Evolutionary conservation across 2,797 vertebrate genomes (phyloP), one percentile per base, ranked within the genome.

Genomic region (Muscicapa striata): DNA sequence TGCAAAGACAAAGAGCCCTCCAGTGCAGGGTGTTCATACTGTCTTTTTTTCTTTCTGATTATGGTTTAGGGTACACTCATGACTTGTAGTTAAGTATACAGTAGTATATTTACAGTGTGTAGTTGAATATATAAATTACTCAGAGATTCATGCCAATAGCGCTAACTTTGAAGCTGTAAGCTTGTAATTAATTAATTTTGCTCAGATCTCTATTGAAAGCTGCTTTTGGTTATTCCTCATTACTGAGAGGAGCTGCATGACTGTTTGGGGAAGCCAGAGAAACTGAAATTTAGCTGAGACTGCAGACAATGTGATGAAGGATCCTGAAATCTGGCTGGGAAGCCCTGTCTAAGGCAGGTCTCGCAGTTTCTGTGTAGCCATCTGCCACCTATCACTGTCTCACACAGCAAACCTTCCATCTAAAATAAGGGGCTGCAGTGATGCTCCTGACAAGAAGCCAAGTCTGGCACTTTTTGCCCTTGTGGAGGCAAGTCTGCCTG

Each of bases 291-390:
- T 72, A 69, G 55, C 59, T 84, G 67, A 94, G 67, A 59, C n/a
- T 67, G 66, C 40, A 95, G 82, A 77, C 49, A 86, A 23, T 40
- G 32, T 86, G 62, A 75, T 90, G 70, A 88, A 76, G 26, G 32
- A 69, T 55, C 22, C 51, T 69, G 48, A 75, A 77, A 88, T 88
- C 38, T 90, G 59, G 26, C 80, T 89, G 40, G 66, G 77, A 87
- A 90, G 70, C 27, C 38, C n/a, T 80, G 38, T 72, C 62, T 95
- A 59, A 93, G 94, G 48, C 57, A 75, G 38, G 70, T 91, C 70
- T 69, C 57, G 57, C 63, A 36, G 30, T 59, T 78, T 90, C 63
- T 76, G 0, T 22, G 30, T 23, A 76, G 22, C 63, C 62, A 55
- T 66, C 83, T 89, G 76, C 66, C 45, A 66, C 43, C 43, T n/a